Evolutionary conservation across 2,888 invertebrate species (phyloP).

Genomic region (Bursaphelenchus okinawaensis): DNA sequence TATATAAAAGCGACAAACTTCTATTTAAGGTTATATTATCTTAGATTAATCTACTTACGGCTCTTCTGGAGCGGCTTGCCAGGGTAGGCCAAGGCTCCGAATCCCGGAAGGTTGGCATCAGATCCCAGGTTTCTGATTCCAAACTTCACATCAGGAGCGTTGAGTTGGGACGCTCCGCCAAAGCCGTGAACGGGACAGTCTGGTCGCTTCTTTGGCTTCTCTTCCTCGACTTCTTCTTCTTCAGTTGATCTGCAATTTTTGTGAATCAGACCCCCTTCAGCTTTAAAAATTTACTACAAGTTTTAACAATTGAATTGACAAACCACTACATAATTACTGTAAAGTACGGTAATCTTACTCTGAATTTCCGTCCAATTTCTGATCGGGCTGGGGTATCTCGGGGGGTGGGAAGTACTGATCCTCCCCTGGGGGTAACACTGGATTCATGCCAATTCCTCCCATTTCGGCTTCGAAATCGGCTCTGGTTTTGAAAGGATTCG

Average conservation of each 20-base stretch:
- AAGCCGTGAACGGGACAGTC: background rate
- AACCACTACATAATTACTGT: background rate
- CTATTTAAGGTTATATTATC: too few relatives aligned
- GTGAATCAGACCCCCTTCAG: background rate
- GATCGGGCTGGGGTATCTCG: slow-evolving; percentile 1
- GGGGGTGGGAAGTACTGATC: slow-evolving; percentile 12
- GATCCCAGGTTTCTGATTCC: background rate
- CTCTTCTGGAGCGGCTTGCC: background rate
- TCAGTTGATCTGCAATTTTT: slow-evolving; percentile 6
- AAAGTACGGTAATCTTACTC: background rate
- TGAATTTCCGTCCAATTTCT: background rate
- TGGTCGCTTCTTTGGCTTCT: background rate
- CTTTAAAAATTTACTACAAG: background rate
- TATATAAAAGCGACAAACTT: too few relatives aligned
- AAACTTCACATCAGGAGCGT: background rate
- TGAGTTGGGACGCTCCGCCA: background rate
- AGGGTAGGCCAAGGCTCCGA: background rate
- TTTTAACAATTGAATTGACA: background rate
- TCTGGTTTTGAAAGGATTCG: background rate
- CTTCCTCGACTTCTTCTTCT: background rate
- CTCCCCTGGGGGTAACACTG: slow-evolving; percentile 13
- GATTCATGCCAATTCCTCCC: background rate
- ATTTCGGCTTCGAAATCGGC: slow-evolving; percentile 9
- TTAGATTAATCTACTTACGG: too few relatives aligned
- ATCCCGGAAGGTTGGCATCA: background rate